These are phyloP conservation scores for Steatornis caripensis DNA, from an alignment of 2,113 vertebrate genomes.

Conservation along the genomic window DNA sequence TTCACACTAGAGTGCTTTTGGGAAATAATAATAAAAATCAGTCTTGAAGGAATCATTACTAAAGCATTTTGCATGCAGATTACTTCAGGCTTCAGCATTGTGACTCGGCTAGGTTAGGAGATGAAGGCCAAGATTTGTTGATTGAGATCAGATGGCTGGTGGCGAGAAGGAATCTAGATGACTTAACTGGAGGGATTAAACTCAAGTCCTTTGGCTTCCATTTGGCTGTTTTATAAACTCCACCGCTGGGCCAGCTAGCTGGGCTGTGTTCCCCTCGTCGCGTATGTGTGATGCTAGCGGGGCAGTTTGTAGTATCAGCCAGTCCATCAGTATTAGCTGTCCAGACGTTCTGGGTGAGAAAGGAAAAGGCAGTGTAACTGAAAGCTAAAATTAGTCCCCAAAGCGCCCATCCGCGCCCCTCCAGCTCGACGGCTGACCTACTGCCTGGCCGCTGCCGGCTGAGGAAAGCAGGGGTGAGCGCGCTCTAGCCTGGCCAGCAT, in stretches of 20 bases:
- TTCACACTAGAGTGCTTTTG: background rate
- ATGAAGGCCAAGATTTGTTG: slow-evolving; percentile 37
- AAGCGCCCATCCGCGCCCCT: background rate
- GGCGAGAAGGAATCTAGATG: slow-evolving; percentile 51
- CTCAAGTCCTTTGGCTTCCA: slow-evolving; percentile 28
- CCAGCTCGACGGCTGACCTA: background rate
- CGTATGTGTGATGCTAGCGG: background rate
- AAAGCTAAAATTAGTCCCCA: background rate
- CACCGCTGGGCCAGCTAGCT: background rate
- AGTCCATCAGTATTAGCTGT: background rate
- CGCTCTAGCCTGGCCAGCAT: background rate
- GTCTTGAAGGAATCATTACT: slow-evolving; percentile 14
- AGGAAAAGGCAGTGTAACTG: background rate
- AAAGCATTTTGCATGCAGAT: background rate
- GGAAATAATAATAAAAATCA: background rate
- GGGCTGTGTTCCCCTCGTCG: background rate
- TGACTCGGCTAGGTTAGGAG: background rate
- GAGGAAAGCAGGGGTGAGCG: fast-evolving
- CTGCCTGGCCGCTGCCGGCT: background rate
- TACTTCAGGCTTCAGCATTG: slow-evolving; percentile 33
- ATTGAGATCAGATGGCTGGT: slow-evolving; percentile 62
- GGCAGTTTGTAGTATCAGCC: background rate
- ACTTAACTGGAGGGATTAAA: slow-evolving; percentile 60
- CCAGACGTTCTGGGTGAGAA: background rate
- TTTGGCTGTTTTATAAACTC: slow-evolving; percentile 34